Evolutionary conservation across 2,888 invertebrate genomes (phyloP).

Genomic region (Proisotoma minuta): DNA sequence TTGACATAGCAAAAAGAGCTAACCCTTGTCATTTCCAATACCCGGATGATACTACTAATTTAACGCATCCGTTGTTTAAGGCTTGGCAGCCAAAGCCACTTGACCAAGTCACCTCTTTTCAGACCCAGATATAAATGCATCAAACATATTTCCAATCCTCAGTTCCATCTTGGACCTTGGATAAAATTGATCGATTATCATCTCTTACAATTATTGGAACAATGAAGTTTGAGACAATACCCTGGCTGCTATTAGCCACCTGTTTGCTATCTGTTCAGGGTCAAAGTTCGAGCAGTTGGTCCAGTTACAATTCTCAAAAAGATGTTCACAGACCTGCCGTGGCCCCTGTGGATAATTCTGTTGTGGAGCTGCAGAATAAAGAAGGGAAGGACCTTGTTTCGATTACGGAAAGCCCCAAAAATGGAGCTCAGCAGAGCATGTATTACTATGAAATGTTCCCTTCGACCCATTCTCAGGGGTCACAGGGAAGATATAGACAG

Average conservation of each 20-base stretch:
- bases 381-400: neutral
- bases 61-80: too few relatives aligned
- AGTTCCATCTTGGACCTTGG: neutral
- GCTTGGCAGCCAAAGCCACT: too few relatives aligned
- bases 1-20: too few relatives aligned
- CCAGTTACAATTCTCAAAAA: neutral
- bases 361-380: neutral
- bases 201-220: neutral
- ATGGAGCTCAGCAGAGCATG: neutral
- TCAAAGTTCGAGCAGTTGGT: neutral
- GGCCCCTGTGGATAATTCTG: neutral
- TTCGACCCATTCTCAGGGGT: too few relatives aligned
- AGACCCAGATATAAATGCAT: neutral
- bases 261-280: neutral
- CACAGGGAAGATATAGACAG: too few relatives aligned
- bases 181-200: neutral
- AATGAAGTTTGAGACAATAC: conserved; percentile 1
- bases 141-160: neutral
- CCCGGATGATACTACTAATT: too few relatives aligned
- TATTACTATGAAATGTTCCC: neutral
- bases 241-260: neutral
- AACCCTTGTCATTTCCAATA: too few relatives aligned
- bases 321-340: neutral
- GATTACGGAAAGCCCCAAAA: neutral
- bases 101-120: conserved; percentile 3